phyloP scores from a whole-genome alignment of 2,888 invertebrate species.

The Drosophila lutescens region DNA sequence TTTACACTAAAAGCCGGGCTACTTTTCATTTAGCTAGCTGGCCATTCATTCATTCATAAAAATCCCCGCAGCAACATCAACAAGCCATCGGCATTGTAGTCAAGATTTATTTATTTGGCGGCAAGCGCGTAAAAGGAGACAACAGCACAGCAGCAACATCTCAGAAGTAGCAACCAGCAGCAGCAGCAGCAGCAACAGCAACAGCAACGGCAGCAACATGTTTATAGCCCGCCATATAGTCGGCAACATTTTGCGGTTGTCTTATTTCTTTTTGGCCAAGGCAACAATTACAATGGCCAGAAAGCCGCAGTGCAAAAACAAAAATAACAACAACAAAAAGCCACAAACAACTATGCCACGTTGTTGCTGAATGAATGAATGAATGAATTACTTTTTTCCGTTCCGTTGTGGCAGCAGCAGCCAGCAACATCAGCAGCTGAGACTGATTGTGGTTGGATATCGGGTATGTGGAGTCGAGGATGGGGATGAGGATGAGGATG shows the following conservation, averaged over 20 bases:
- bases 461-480: conserved; percentile 37
- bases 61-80: conserved; percentile 45
- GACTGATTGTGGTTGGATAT: conserved; percentile 49
- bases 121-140: conserved; percentile 58
- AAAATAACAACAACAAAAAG: conserved; percentile 7
- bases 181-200: conserved; percentile 36
- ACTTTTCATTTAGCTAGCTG: conserved; percentile 47
- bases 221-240: conserved; percentile 51
- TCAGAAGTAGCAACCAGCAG: conserved; percentile 37
- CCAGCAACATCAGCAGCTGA: conserved; percentile 51
- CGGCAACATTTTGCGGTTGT: conserved; percentile 72
- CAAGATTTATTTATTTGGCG: conserved; percentile 55
- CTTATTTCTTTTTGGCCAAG: conserved; percentile 55
- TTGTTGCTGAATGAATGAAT: conserved; percentile 64
- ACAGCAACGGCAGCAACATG: conserved; percentile 56
- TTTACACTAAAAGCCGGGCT: conserved; percentile 22
- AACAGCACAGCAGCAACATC: conserved; percentile 37
- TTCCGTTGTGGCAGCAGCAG: conserved; percentile 53
- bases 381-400: conserved; percentile 80
- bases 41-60: conserved; percentile 67
- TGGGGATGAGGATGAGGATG: conserved; percentile 51
- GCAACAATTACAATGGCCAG: conserved; percentile 64
- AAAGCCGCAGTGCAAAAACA: conserved; percentile 7
- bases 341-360: conserved; percentile 58
- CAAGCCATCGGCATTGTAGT: conserved; percentile 48